A percentile compares a stretch with the other conserved stretches of the same genome.
phyloP scores from a whole-genome alignment of 2,797 vertebrate genomes.

The Halcyon leucocephala region DNA sequence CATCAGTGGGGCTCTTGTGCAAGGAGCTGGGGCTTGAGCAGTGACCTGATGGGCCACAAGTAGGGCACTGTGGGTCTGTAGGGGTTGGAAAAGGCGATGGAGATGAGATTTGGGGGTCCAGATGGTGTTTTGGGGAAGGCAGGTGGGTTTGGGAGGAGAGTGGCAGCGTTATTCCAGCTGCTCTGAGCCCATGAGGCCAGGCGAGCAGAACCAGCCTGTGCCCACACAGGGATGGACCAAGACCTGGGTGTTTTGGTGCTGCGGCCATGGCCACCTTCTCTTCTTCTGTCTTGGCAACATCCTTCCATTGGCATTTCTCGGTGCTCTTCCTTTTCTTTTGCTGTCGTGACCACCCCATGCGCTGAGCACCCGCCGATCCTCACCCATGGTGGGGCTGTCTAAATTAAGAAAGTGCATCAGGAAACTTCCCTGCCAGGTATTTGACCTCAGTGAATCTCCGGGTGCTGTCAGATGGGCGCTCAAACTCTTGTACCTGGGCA shows the following conservation, averaged over 20 bases:
- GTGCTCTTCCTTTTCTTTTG: rapidly evolving
- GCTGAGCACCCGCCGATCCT: rapidly evolving
- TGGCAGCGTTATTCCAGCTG: rapidly evolving
- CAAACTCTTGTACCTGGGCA: rapidly evolving
- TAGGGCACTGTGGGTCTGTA: rapidly evolving
- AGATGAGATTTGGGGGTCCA: not conserved
- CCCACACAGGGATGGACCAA: not conserved
- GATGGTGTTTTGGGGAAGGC: rapidly evolving
- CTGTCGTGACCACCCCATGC: rapidly evolving
- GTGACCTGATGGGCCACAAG: rapidly evolving
- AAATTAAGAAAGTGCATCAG: not conserved
- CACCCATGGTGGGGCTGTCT: rapidly evolving
- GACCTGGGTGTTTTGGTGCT: rapidly evolving
- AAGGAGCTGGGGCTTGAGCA: not conserved
- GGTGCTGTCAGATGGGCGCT: rapidly evolving
- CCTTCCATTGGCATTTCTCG: not conserved
- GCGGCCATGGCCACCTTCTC: rapidly evolving
- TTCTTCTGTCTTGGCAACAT: not conserved
- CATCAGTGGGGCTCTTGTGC: rapidly evolving
- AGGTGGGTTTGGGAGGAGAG: not conserved
- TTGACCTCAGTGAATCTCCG: not conserved
- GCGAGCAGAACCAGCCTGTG: rapidly evolving
- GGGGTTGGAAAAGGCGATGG: not conserved
- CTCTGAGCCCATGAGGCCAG: not conserved
- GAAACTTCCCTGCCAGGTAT: not conserved